Conservation (phyloP, 1,140 invertebrate species). For the Apis cerana region DNA sequence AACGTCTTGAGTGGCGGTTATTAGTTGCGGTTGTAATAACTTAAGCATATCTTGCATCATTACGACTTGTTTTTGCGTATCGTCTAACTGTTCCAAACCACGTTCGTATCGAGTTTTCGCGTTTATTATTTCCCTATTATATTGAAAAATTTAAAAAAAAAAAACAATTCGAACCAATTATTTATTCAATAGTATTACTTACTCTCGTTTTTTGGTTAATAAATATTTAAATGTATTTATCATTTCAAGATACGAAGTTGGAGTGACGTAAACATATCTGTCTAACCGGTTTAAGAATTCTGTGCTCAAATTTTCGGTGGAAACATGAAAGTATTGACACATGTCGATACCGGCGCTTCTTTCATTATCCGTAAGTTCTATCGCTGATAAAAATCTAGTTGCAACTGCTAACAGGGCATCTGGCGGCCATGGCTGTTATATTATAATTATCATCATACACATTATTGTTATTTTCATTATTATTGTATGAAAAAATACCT, state of each 20-base stretch:
- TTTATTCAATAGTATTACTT: neutral
- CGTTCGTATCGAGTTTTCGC: slow-evolving; percentile 90
- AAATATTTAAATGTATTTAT: slow-evolving; percentile 95
- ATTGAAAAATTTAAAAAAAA: neutral
- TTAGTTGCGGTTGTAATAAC: slow-evolving; percentile 92
- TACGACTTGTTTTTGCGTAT: slow-evolving; percentile 90
- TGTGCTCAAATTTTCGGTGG: slow-evolving; percentile 88
- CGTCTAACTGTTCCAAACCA: slow-evolving; percentile 93
- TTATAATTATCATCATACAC: too few species aligned
- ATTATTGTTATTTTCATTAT: neutral
- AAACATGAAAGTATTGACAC: slow-evolving; percentile 95
- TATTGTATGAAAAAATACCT: slow-evolving; percentile 82
- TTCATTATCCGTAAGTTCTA: slow-evolving; percentile 90
- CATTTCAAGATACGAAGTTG: slow-evolving; percentile 96
- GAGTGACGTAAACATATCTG: slow-evolving; percentile 95
- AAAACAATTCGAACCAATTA: neutral
- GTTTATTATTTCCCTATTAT: slow-evolving; percentile 83
- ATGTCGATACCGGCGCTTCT: slow-evolving; percentile 89
- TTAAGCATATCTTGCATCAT: slow-evolving; percentile 93
- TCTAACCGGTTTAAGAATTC: slow-evolving; percentile 87
- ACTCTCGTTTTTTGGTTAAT: slow-evolving; percentile 83
- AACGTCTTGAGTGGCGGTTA: slow-evolving; percentile 91
- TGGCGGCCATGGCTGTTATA: slow-evolving; percentile 91
- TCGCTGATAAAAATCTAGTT: slow-evolving; percentile 91
- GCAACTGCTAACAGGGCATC: slow-evolving; percentile 96